These are phyloP conservation scores for Papilio protenor DNA, from an alignment of 2,888 invertebrate species.

Conservation along the genomic window DNA sequence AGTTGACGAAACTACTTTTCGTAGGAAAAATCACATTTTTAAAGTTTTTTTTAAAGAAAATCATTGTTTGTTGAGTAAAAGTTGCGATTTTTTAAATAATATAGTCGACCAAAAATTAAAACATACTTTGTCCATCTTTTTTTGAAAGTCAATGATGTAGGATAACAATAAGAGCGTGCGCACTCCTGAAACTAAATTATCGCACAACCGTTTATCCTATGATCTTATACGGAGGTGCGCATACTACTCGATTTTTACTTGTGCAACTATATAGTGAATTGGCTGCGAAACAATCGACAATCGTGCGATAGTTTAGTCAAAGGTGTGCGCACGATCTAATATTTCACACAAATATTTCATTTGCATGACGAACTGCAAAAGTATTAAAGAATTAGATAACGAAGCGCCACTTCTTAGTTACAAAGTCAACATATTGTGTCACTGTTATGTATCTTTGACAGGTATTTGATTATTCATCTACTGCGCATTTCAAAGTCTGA, in stretches of 20 bases:
- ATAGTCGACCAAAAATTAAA: not conserved
- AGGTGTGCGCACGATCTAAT: no score
- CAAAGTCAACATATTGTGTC: constrained; percentile 13
- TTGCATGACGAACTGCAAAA: not conserved
- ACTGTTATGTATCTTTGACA: constrained; percentile 24
- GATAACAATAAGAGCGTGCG: not conserved
- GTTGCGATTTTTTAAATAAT: not conserved
- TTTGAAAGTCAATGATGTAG: not conserved
- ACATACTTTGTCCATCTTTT: not conserved
- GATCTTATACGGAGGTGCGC: no score
- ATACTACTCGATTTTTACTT: no score
- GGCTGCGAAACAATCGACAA: no score
- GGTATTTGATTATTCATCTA: constrained; percentile 33
- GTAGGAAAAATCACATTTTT: not conserved
- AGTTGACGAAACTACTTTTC: not conserved
- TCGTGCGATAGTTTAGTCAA: no score
- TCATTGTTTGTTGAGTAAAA: not conserved
- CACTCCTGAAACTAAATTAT: no score
- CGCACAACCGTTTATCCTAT: no score
- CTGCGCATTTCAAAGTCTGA: constrained; percentile 37
- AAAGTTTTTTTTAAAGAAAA: no score
- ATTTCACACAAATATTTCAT: no score
- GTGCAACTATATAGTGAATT: no score
- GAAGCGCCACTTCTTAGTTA: constrained; percentile 10
- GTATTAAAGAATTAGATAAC: constrained; percentile 6